These are phyloP conservation scores for Toxotes lorentzi DNA, from an alignment of 2,797 vertebrate genomes.

Conservation along the genomic window DNA sequence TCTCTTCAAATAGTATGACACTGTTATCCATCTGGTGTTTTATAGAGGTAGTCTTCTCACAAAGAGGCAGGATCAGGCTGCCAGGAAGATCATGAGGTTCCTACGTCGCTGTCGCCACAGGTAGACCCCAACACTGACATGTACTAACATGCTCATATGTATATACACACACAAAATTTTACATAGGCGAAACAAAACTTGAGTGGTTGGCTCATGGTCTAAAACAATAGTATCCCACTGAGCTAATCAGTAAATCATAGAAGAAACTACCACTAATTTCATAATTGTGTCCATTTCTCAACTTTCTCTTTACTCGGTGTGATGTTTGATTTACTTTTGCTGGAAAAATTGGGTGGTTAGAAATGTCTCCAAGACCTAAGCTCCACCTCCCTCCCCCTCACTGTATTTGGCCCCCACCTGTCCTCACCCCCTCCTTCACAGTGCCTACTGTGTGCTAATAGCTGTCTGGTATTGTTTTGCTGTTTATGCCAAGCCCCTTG, in stretches of 20 bases:
- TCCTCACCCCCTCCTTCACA: slow-evolving; percentile 75
- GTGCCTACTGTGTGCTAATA: slow-evolving; percentile 95
- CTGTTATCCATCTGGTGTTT: slow-evolving; percentile 57
- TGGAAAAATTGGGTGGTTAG: slow-evolving; percentile 57
- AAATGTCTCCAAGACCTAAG: slow-evolving; percentile 70
- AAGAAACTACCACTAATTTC: slow-evolving; percentile 16
- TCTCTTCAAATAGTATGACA: background rate
- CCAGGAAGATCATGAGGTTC: slow-evolving; percentile 99
- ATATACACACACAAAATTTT: background rate
- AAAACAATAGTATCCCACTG: slow-evolving; percentile 3
- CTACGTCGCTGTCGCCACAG: slow-evolving; percentile 99
- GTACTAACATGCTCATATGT: slow-evolving; percentile 11
- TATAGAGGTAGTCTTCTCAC: slow-evolving; percentile 96
- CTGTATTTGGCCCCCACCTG: slow-evolving; percentile 75
- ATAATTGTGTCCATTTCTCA: slow-evolving; percentile 29
- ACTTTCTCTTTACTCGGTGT: slow-evolving; percentile 30
- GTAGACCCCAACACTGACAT: slow-evolving; percentile 77
- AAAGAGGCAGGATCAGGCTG: slow-evolving; percentile 99
- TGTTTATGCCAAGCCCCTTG: slow-evolving; percentile 99
- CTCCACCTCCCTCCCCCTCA: slow-evolving; percentile 58
- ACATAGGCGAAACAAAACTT: slow-evolving; percentile 13
- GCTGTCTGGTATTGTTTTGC: slow-evolving; percentile 99
- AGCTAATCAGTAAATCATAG: slow-evolving; percentile 52
- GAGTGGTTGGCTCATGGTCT: slow-evolving; percentile 20
- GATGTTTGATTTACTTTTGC: slow-evolving; percentile 54